These are phyloP conservation scores for Coryphaenoides rupestris DNA, from an alignment of 2,113 vertebrate genomes.

Conservation along the genomic window DNA sequence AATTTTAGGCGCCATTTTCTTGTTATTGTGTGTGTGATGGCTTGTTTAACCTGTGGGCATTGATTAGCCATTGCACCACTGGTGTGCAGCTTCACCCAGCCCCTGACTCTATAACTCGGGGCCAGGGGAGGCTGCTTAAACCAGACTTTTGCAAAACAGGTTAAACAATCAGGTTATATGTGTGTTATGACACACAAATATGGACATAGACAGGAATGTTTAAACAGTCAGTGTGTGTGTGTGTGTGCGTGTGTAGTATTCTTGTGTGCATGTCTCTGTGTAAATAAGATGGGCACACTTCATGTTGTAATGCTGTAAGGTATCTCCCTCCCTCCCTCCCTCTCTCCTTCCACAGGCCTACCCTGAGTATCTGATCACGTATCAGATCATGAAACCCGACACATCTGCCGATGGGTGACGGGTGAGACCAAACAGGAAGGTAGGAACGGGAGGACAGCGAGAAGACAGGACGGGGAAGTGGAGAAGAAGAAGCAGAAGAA, in stretches of 20 bases:
- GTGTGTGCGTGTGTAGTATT: neutral
- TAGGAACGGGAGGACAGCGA: neutral
- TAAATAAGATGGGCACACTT: neutral
- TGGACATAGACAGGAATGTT: too few species aligned
- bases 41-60: too few species aligned
- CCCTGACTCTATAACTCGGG: too few species aligned
- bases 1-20: constrained; percentile 77
- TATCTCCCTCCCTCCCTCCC: constrained; percentile 11
- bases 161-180: too few species aligned
- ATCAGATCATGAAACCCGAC: constrained; percentile 90
- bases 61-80: too few species aligned
- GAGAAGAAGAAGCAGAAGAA: neutral
- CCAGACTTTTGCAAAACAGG: too few species aligned
- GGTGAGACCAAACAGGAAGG: neutral
- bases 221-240: neutral
- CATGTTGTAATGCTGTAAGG: too few species aligned
- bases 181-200: too few species aligned
- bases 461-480: neutral
- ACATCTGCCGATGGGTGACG: constrained; percentile 65
- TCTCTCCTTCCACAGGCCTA: constrained; percentile 73
- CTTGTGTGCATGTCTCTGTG: neutral
- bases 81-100: too few species aligned
- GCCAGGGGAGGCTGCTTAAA: too few species aligned
- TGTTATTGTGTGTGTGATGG: too few species aligned
- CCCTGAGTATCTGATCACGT: constrained; percentile 91